Conservation (phyloP, 2,113 vertebrate species). For the Haemorhous mexicanus region DNA sequence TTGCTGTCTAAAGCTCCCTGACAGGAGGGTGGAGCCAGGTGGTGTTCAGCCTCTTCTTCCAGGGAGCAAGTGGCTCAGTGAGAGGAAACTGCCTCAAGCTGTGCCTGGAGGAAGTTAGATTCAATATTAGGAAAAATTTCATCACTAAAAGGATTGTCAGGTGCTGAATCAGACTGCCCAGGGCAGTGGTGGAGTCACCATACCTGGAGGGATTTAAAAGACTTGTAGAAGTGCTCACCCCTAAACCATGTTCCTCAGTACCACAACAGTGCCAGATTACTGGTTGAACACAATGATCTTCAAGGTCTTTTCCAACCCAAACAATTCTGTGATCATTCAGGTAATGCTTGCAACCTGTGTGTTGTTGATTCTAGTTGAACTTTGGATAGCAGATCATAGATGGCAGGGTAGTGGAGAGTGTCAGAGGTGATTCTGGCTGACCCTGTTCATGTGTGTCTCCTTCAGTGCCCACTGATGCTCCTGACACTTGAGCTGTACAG, state of each 20-base stretch:
- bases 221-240: background rate
- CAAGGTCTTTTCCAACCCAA: background rate
- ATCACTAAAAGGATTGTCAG: background rate
- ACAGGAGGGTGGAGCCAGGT: background rate
- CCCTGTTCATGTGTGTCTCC: background rate
- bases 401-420: conserved; percentile 30
- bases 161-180: background rate
- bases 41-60: background rate
- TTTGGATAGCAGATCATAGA: background rate
- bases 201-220: background rate
- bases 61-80: background rate
- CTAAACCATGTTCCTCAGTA: too few relatives aligned
- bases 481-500: background rate
- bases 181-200: background rate
- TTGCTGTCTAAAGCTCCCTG: background rate
- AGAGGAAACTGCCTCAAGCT: background rate
- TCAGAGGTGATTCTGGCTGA: conserved; percentile 29
- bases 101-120: background rate
- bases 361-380: conserved; percentile 48
- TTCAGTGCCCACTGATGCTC: background rate
- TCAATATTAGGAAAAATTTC: background rate
- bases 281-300: background rate
- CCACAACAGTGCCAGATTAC: background rate
- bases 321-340: background rate
- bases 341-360: conserved; percentile 18